phyloP scores from a whole-genome alignment of 2,888 invertebrate species.

The Gymnosoma rotundatum region DNA sequence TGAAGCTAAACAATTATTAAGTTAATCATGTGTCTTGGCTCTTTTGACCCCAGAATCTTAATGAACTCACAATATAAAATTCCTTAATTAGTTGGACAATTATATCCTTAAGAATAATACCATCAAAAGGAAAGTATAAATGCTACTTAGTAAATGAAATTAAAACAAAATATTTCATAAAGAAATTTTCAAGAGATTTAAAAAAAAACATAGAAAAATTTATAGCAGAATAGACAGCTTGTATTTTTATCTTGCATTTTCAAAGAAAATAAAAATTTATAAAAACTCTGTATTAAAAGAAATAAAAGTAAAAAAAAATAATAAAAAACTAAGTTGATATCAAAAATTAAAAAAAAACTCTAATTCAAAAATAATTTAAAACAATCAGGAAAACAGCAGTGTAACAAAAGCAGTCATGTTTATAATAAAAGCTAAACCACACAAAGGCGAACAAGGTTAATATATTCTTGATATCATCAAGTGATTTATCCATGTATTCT shows the following conservation, averaged over 20 bases:
- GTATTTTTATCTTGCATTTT: no score
- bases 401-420: not conserved
- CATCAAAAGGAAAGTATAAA: not conserved
- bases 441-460: no score
- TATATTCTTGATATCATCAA: no score
- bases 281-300: no score
- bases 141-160: not conserved
- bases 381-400: no score
- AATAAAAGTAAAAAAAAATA: no score
- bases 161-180: no score
- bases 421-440: not conserved
- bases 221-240: no score
- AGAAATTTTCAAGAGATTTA: not conserved
- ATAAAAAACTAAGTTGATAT: not conserved
- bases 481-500: no score
- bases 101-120: no score
- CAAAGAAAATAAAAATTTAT: no score
- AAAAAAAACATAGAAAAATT: no score
- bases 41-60: conserved; percentile 25
- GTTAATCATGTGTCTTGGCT: conserved; percentile 52
- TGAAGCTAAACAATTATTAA: conserved; percentile 49
- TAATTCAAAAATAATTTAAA: not conserved
- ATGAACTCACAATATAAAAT: conserved; percentile 27
- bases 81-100: conserved; percentile 62
- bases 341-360: not conserved